Evolutionary conservation across 2,888 invertebrate species (phyloP), one percentile per base, ranked within the genome.

Genomic region (Eupithecia centaureata): DNA sequence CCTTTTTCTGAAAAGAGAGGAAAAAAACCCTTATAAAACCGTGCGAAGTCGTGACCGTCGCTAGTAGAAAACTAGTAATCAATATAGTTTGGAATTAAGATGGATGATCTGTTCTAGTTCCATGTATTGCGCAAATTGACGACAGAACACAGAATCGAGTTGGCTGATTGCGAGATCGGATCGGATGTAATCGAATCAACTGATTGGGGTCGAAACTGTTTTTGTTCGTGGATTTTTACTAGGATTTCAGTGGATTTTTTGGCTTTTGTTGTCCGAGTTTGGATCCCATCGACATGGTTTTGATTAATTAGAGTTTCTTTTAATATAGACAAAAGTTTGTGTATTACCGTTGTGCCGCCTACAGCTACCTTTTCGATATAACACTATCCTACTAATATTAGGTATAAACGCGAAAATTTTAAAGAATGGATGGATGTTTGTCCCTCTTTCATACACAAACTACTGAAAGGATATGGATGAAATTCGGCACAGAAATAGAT

Each of bases 81-180:
- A 42, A 42, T 42, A 42, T 42, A 18, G 18, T 47, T 10, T 22
- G 1, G 4, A 47, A 47, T 22, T 10, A 47, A 47, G 47, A 47
- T 22, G 22, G 47, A 47, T 22, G 10, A 22, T n/a, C 54, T 28
- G 30, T n/a, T n/a, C 54, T 28, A 56, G 3, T 54, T 56, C 27
- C 30, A 56, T 47, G 28, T 69, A 61, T 62, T 72, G 73, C 72
- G 27, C 22, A 69, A 57, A 68, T 74, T 67, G 56, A 73, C 71
- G 63, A 72, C 61, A 77, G 74, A 78, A 71, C 72, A 57, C 59
- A 73, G 30, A 84, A 84, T 82, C 73, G 75, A 82, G 79, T 83
- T 82, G 73, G 79, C 76, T 84, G 84, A 86, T 86, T 86, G 84
- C 81, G 68, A 72, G 70, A 77, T 70, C 71, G 74, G 70, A 77